These are phyloP conservation scores for Podarcis lilfordi DNA, from an alignment of 2,797 vertebrate species.

Conservation along the genomic window DNA sequence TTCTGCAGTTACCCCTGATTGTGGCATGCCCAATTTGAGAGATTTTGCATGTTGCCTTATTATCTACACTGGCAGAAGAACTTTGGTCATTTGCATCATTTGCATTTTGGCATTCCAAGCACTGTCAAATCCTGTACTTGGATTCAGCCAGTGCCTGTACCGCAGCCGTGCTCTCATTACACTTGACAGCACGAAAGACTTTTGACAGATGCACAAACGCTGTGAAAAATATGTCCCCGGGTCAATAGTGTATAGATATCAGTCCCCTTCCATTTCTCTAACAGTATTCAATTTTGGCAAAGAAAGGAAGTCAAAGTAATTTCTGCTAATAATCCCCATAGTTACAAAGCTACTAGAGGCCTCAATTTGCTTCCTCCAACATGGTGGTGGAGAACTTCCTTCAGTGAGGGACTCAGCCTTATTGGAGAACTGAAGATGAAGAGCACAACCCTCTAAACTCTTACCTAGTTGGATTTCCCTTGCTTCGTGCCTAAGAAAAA, in stretches of 20 bases:
- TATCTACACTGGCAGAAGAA: background rate
- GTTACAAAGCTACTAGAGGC: background rate
- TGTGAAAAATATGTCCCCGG: slow-evolving; percentile 9
- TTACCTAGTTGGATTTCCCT: background rate
- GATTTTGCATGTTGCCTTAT: background rate
- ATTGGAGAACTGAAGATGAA: background rate
- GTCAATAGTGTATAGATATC: background rate
- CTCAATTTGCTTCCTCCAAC: background rate
- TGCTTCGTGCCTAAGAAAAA: background rate
- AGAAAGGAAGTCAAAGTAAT: background rate
- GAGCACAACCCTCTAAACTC: background rate
- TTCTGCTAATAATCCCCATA: background rate
- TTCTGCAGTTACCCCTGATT: background rate
- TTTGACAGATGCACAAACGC: background rate
- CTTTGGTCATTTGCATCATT: background rate
- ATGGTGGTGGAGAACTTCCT: background rate
- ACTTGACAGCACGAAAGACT: slow-evolving; percentile 32
- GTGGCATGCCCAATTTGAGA: background rate
- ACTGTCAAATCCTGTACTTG: slow-evolving; percentile 8
- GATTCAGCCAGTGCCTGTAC: background rate
- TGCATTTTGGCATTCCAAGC: background rate
- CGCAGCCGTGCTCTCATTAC: slow-evolving; percentile 11
- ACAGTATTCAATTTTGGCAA: background rate
- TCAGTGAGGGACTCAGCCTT: background rate
- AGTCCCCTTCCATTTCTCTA: background rate